These are phyloP conservation scores for Mirounga angustirostris DNA, from an alignment of 2,113 vertebrate genomes.

Conservation along the genomic window DNA sequence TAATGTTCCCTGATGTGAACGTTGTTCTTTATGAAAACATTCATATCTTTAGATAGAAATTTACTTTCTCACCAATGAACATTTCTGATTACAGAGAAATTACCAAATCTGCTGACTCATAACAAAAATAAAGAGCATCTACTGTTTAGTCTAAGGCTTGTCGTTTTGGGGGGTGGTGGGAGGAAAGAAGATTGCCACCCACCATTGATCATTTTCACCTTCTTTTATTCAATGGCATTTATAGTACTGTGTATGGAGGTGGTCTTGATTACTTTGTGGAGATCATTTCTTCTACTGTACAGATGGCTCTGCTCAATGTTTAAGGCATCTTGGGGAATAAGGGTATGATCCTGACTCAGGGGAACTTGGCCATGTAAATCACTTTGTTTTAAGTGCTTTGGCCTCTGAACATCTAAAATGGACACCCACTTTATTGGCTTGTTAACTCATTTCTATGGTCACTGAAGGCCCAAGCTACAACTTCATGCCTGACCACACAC, in stretches of 20 bases:
- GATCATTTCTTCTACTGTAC: slow-evolving; percentile 34
- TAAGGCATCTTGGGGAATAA: slow-evolving; percentile 54
- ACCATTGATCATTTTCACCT: slow-evolving; percentile 14
- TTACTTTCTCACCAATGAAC: not conserved
- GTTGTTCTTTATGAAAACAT: slow-evolving; percentile 25
- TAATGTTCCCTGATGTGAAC: not conserved
- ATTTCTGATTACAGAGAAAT: slow-evolving; percentile 57
- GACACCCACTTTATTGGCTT: slow-evolving; percentile 52
- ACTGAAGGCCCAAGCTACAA: slow-evolving; percentile 21
- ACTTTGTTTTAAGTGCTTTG: slow-evolving; percentile 48
- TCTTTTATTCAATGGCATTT: slow-evolving; percentile 40
- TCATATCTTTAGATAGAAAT: slow-evolving; percentile 49
- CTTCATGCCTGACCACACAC: slow-evolving; percentile 46
- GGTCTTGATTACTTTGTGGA: slow-evolving; percentile 40
- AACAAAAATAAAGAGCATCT: slow-evolving; percentile 48
- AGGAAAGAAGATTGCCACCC: slow-evolving; percentile 36
- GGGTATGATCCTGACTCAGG: slow-evolving; percentile 33
- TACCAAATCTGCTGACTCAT: slow-evolving; percentile 55
- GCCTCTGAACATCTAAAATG: slow-evolving; percentile 48
- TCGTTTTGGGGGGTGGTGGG: slow-evolving; percentile 8
- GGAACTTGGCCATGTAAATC: slow-evolving; percentile 57
- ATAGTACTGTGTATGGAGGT: not conserved
- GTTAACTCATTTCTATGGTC: slow-evolving; percentile 55
- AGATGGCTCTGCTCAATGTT: slow-evolving; percentile 70
- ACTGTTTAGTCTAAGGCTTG: slow-evolving; percentile 45